Conservation (phyloP, 2,113 vertebrate genomes). For the Mormoops blainvillei region DNA sequence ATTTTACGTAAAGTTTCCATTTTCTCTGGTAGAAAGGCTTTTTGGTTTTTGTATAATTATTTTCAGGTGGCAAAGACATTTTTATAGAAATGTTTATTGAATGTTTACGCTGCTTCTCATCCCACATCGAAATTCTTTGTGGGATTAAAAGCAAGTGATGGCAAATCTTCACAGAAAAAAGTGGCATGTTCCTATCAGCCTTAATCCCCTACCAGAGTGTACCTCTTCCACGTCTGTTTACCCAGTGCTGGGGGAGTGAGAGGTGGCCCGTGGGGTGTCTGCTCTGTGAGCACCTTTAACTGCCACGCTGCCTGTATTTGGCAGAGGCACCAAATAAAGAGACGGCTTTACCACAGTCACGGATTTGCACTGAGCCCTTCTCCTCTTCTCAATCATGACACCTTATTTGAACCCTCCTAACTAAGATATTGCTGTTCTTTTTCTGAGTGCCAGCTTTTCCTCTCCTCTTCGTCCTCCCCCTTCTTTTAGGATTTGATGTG, state of each 20-base stretch:
- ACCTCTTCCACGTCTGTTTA: background rate
- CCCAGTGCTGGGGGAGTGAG: background rate
- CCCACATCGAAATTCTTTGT: background rate
- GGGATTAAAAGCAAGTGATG: constrained; percentile 14
- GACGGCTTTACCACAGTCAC: background rate
- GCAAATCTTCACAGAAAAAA: background rate
- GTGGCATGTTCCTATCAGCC: background rate
- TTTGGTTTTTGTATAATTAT: background rate
- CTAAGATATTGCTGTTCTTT: too few species aligned
- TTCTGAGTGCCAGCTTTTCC: background rate
- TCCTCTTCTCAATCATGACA: background rate
- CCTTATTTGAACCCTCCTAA: background rate
- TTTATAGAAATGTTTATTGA: background rate
- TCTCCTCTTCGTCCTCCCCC: background rate
- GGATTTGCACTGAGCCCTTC: accelerated
- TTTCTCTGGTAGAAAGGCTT: background rate
- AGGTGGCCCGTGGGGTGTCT: accelerated
- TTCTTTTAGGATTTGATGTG: background rate
- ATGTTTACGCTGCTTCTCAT: background rate
- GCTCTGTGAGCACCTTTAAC: background rate
- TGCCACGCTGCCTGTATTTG: background rate
- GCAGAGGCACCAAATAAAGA: background rate
- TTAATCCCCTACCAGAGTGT: background rate
- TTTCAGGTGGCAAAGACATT: background rate
- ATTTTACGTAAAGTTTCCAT: background rate